Conservation (phyloP, 2,888 invertebrate genomes). For the Megaustenia siamemsis region DNA sequence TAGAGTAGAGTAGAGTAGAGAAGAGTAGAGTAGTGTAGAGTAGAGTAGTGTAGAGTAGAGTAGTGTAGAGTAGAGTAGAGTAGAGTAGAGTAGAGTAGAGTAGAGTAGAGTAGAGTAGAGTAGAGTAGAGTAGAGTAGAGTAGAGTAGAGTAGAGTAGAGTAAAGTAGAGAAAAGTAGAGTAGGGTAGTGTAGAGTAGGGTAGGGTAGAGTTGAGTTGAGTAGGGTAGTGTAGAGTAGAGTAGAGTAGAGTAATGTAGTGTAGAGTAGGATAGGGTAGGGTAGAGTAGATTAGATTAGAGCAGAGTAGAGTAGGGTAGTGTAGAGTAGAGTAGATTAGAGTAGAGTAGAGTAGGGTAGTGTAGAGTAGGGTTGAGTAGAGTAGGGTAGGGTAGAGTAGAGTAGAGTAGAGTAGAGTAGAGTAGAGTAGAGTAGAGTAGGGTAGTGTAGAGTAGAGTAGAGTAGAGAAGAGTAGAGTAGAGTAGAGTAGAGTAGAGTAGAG, state of each 20-base stretch:
- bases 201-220: not conserved
- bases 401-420: not conserved
- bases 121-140: not conserved
- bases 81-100: too few species aligned
- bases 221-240: not conserved
- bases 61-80: too few species aligned
- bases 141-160: not conserved
- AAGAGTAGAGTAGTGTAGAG: not conserved
- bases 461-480: conserved; percentile 17
- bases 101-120: too few species aligned
- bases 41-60: too few species aligned
- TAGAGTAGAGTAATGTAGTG: not conserved
- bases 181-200: too few species aligned
- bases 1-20: not conserved
- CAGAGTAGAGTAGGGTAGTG: too few species aligned
- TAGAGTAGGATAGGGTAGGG: too few species aligned
- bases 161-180: not conserved
- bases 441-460: conserved; percentile 38
- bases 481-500: not conserved
- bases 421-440: conserved; percentile 6
- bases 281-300: too few species aligned
- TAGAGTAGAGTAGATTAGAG: too few species aligned
- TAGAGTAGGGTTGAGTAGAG: not conserved
- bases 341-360: too few species aligned
- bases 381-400: not conserved